Conservation (phyloP, 30 jellyfish, hydroid and myxozoan species). For the Chironex yamaguchii region DNA sequence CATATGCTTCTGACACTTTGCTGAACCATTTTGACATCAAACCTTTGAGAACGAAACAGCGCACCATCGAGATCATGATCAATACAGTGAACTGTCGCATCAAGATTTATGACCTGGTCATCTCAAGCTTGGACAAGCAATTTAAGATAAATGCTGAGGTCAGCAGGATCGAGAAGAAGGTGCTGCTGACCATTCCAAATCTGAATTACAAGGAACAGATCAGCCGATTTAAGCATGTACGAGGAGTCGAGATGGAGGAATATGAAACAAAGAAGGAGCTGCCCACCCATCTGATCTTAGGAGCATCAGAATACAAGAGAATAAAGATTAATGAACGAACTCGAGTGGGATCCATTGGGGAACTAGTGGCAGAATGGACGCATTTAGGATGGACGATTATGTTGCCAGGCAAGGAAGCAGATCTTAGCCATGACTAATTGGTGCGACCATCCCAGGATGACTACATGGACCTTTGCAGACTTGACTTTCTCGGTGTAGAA, state of each 20-base stretch:
- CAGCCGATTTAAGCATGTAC: too few species aligned
- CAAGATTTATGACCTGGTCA: neutral
- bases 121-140: neutral
- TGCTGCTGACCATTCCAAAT: neutral
- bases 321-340: neutral
- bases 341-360: neutral
- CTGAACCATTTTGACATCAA: conserved; percentile 2
- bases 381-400: conserved; percentile 61
- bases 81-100: neutral
- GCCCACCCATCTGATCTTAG: neutral
- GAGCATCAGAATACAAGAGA: neutral
- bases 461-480: conserved; percentile 74
- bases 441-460: conserved; percentile 46
- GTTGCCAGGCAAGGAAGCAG: conserved; percentile 64
- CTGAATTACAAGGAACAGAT: neutral
- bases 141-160: neutral
- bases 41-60: neutral
- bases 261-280: neutral
- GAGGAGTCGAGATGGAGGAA: neutral
- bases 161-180: neutral
- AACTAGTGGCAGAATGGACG: neutral
- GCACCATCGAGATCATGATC: neutral
- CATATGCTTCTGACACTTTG: conserved; percentile 59
- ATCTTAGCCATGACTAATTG: conserved; percentile 23
- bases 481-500: conserved; percentile 64